Evolutionary conservation across 2,888 invertebrate species (phyloP).

Genomic region (Oxyscelio sp.): DNA sequence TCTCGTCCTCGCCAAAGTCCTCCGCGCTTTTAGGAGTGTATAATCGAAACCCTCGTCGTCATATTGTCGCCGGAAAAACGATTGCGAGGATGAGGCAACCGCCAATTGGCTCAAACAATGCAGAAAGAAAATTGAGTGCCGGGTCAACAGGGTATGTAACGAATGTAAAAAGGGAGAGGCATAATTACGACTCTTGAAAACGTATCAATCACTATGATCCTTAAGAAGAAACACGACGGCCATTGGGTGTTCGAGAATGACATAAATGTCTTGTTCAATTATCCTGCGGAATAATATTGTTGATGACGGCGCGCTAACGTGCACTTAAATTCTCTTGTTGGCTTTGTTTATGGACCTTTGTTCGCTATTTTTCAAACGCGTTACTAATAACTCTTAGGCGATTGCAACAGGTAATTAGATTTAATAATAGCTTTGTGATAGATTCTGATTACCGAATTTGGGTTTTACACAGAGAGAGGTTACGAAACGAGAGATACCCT

Average conservation of each 20-base stretch:
- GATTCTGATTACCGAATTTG: too few species aligned
- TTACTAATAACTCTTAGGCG: neutral
- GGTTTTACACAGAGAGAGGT: too few species aligned
- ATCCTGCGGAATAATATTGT: conserved; percentile 30
- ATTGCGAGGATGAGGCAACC: conserved; percentile 35
- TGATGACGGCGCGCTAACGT: conserved; percentile 9
- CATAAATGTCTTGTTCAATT: conserved; percentile 65
- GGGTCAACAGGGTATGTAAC: conserved; percentile 40
- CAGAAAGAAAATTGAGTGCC: conserved; percentile 53
- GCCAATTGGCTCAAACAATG: conserved; percentile 57
- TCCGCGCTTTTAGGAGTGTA: conserved; percentile 39
- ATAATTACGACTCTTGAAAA: conserved; percentile 62
- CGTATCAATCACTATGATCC: conserved; percentile 63
- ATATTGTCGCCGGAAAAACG: conserved; percentile 57
- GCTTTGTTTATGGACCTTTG: conserved; percentile 45
- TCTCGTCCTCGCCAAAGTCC: conserved; percentile 10
- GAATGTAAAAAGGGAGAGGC: conserved; percentile 59
- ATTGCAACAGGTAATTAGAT: conserved; percentile 16
- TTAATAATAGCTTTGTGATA: neutral
- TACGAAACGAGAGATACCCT: too few species aligned
- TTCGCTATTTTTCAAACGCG: conserved; percentile 22
- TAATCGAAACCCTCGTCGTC: conserved; percentile 48
- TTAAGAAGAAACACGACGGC: conserved; percentile 56
- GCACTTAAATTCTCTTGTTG: neutral
- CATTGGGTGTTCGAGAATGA: conserved; percentile 59